Evolutionary conservation across 2,888 invertebrate species (phyloP).

Genomic region (Uloborus plumipes): DNA sequence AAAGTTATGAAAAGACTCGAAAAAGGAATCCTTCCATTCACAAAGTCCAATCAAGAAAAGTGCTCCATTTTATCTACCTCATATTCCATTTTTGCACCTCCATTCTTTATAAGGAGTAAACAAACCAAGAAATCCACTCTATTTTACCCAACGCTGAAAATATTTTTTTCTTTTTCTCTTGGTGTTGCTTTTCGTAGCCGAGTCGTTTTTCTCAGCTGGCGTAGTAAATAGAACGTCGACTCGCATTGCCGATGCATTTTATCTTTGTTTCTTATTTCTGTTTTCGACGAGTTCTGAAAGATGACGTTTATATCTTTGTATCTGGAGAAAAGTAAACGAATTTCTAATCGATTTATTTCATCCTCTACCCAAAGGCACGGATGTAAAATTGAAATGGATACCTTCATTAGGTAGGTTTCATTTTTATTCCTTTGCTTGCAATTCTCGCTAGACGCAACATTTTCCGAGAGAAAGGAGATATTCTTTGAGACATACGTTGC

Average conservation of each 20-base stretch:
- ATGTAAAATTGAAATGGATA: no score
- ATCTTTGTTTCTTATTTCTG: neutral
- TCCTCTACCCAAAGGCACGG: no score
- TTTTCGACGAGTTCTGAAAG: no score
- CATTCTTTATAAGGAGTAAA: conserved; percentile 29
- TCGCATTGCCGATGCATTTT: conserved; percentile 13
- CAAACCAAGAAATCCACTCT: conserved; percentile 43
- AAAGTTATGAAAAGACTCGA: neutral
- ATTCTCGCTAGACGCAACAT: no score
- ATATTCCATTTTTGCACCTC: conserved; percentile 38
- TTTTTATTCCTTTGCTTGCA: no score
- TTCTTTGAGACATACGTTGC: no score
- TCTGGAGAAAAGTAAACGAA: no score
- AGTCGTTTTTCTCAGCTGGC: no score
- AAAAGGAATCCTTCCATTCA: neutral
- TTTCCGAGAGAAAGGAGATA: no score
- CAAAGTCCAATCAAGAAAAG: conserved; percentile 41
- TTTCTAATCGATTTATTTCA: no score
- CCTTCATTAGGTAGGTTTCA: no score
- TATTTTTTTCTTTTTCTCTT: neutral
- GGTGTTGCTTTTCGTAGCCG: neutral
- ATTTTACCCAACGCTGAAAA: conserved; percentile 9
- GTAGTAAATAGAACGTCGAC: conserved; percentile 29
- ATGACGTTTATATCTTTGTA: no score
- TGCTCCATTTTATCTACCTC: conserved; percentile 43